Conservation (phyloP, 2,797 vertebrate genomes). For the Sternotherus odoratus region DNA sequence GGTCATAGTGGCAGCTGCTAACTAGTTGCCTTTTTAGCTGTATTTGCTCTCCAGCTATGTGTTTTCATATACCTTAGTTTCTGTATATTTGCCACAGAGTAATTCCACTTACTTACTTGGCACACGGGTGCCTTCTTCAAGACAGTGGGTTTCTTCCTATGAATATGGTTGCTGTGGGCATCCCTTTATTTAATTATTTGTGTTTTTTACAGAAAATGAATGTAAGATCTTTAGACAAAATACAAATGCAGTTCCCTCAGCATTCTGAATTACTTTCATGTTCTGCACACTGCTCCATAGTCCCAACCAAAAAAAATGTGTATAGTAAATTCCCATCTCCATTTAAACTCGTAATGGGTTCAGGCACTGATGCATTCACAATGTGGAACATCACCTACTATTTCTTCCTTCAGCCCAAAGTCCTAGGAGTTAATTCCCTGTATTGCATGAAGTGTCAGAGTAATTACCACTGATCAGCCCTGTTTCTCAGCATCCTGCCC, state of each 20-base stretch:
- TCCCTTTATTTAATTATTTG: conserved; percentile 61
- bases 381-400: conserved; percentile 78
- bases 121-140: conserved; percentile 50
- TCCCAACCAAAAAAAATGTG: conserved; percentile 26
- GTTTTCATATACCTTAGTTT: conserved; percentile 76
- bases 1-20: conserved; percentile 93
- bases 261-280: conserved; percentile 60
- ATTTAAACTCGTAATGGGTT: conserved; percentile 80
- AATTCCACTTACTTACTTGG: conserved; percentile 61
- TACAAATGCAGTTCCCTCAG: conserved; percentile 34
- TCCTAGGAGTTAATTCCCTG: conserved; percentile 82
- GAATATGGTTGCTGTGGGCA: conserved; percentile 39
- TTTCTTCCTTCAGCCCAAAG: conserved; percentile 76
- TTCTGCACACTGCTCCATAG: conserved; percentile 57
- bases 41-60: conserved; percentile 72
- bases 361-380: conserved; percentile 80
- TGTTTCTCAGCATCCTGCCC: conserved; percentile 74
- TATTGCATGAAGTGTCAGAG: conserved; percentile 82
- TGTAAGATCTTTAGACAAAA: conserved; percentile 44
- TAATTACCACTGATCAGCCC: conserved; percentile 80
- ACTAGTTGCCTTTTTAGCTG: conserved; percentile 90
- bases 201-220: conserved; percentile 41
- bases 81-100: conserved; percentile 57
- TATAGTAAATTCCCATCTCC: conserved; percentile 73
- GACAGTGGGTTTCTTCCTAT: conserved; percentile 1